A percentile compares a stretch with the other conserved stretches of the same genome.
Conservation (phyloP, 1,140 invertebrate species). For the Camponotus pennsylvanicus region DNA sequence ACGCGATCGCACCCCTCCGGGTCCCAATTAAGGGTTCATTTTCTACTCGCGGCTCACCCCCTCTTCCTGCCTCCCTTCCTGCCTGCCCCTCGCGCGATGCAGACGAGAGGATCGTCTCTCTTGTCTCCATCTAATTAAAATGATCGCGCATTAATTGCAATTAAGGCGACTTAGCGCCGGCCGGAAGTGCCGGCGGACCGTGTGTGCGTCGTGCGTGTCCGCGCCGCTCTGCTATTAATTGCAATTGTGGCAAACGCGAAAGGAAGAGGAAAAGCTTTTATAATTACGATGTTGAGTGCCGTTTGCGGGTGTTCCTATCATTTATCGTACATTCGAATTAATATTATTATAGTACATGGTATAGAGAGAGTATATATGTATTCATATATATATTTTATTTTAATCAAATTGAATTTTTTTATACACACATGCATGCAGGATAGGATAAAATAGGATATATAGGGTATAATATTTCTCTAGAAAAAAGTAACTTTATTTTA, state of each 20-base stretch:
- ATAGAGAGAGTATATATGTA: too few species aligned
- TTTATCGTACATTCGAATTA: not conserved
- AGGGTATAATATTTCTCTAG: not conserved
- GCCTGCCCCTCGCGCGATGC: not conserved
- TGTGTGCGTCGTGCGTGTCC: constrained; percentile 27
- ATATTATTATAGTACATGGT: constrained; percentile 10
- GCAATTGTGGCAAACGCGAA: constrained; percentile 27
- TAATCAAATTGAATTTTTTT: not conserved
- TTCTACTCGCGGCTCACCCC: constrained; percentile 47
- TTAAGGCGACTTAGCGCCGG: constrained; percentile 63
- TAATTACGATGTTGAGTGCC: constrained; percentile 12
- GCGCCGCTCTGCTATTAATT: constrained; percentile 35
- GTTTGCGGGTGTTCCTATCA: not conserved
- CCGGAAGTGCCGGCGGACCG: constrained; percentile 10
- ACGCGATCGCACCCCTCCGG: constrained; percentile 17
- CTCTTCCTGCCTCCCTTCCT: too few species aligned
- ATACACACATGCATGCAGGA: too few species aligned
- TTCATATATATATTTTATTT: not conserved
- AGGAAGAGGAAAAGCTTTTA: constrained; percentile 29
- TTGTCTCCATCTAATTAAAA: constrained; percentile 65
- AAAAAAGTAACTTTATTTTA: not conserved
- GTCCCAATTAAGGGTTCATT: constrained; percentile 62
- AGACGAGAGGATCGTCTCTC: constrained; percentile 21
- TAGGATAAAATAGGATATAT: too few species aligned
- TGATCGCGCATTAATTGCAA: constrained; percentile 64